These are phyloP conservation scores for Hypena proboscidalis DNA, from an alignment of 2,888 invertebrate species.

Conservation along the genomic window DNA sequence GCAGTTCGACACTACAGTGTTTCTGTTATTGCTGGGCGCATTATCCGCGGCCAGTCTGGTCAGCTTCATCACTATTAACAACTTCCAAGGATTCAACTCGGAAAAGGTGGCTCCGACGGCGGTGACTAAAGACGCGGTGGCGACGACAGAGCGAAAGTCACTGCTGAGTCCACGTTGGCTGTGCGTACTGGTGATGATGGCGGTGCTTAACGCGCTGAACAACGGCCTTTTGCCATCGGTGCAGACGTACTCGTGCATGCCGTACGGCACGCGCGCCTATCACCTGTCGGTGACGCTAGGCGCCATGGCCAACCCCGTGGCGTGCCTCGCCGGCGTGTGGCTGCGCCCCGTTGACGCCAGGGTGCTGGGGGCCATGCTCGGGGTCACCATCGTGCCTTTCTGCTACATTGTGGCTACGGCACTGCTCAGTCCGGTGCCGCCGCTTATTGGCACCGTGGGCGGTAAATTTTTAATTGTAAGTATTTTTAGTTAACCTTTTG, in stretches of 20 bases:
- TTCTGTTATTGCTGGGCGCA: constrained; percentile 87
- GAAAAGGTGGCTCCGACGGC: constrained; percentile 67
- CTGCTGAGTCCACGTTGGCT: constrained; percentile 60
- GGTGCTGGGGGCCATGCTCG: constrained; percentile 77
- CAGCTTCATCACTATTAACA: constrained; percentile 87
- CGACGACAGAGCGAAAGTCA: constrained; percentile 84
- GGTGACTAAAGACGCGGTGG: constrained; percentile 86
- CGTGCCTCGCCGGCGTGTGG: constrained; percentile 88
- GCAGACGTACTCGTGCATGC: constrained; percentile 92
- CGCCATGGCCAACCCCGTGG: constrained; percentile 92
- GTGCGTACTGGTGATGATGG: constrained; percentile 70
- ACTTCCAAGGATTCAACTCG: constrained; percentile 58
- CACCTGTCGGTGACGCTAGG: constrained; percentile 91
- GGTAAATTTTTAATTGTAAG: constrained; percentile 89
- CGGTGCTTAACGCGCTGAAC: constrained; percentile 87
- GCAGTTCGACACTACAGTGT: constrained; percentile 87
- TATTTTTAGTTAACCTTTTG: too few relatives aligned
- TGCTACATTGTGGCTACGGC: constrained; percentile 90
- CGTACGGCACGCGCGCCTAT: constrained; percentile 91
- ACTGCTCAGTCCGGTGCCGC: constrained; percentile 90
- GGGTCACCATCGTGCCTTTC: constrained; percentile 81
- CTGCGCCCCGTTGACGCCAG: constrained; percentile 79
- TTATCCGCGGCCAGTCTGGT: constrained; percentile 87
- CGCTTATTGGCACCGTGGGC: constrained; percentile 81
- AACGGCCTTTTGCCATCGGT: constrained; percentile 93